Evolutionary conservation across 2,888 invertebrate genomes (phyloP).

Genomic region (Macaria notata): DNA sequence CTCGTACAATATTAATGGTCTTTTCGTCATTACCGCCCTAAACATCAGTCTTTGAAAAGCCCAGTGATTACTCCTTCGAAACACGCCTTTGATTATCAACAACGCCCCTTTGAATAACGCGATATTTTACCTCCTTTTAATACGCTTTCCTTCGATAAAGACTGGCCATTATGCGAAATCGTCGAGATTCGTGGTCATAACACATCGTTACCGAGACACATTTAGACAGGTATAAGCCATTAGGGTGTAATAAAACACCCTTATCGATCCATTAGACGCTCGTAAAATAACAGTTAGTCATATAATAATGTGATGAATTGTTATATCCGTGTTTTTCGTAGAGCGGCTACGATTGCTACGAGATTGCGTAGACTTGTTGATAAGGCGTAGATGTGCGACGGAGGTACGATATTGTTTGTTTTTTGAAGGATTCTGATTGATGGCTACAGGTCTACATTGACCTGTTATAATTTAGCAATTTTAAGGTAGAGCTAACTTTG

Average conservation of each 20-base stretch:
- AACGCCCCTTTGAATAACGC: constrained; percentile 25
- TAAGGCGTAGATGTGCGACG: too few relatives aligned
- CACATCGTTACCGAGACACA: constrained; percentile 62
- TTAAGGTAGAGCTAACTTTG: too few relatives aligned
- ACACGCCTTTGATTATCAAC: constrained; percentile 11
- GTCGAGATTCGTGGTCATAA: constrained; percentile 73
- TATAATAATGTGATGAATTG: constrained; percentile 76
- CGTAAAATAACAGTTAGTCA: constrained; percentile 82
- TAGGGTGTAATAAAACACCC: constrained; percentile 79
- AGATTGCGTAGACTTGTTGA: not conserved
- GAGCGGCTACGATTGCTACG: constrained; percentile 29
- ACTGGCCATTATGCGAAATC: constrained; percentile 76
- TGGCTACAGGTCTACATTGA: too few relatives aligned
- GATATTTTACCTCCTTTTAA: constrained; percentile 49
- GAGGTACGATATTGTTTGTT: too few relatives aligned
- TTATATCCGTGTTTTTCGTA: constrained; percentile 71
- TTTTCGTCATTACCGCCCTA: too few relatives aligned
- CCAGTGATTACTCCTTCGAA: not conserved
- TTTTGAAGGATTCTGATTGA: too few relatives aligned
- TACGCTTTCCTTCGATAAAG: constrained; percentile 61
- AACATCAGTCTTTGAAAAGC: constrained; percentile 2
- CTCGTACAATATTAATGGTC: too few relatives aligned
- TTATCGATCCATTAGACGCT: constrained; percentile 79
- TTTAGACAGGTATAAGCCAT: constrained; percentile 80
- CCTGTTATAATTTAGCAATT: too few relatives aligned